Evolutionary conservation across 2,797 vertebrate species (phyloP).

Genomic region (Danio jaintianensis): DNA sequence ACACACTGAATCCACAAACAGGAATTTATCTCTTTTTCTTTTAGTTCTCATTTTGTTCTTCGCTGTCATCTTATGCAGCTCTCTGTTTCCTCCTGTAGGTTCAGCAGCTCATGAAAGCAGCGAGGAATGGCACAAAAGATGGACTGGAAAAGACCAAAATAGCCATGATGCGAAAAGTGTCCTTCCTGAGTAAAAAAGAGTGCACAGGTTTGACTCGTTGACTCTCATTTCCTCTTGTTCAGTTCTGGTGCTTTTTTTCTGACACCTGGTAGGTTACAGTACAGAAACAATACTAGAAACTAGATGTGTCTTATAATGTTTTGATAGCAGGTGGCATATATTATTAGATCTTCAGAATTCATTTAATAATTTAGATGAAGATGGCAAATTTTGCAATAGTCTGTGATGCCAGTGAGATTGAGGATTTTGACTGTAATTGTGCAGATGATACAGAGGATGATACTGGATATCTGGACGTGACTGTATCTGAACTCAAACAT

Average conservation of each 20-base stretch:
- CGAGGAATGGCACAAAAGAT: conserved; percentile 87
- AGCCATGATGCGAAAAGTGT: conserved; percentile 88
- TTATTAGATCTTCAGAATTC: background rate
- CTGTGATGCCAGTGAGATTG: background rate
- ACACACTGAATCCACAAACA: conserved; percentile 35
- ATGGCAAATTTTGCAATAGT: background rate
- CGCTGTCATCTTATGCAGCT: conserved; percentile 6
- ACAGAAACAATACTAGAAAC: conserved; percentile 12
- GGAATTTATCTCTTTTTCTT: conserved; percentile 21
- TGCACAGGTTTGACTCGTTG: conserved; percentile 74
- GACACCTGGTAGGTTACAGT: conserved; percentile 10
- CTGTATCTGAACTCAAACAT: conserved; percentile 84
- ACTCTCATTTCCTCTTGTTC: conserved; percentile 27
- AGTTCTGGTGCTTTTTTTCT: conserved; percentile 63
- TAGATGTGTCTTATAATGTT: background rate
- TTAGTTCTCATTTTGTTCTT: background rate
- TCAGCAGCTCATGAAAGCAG: conserved; percentile 91
- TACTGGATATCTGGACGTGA: conserved; percentile 74
- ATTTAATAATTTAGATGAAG: background rate
- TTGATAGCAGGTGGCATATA: background rate
- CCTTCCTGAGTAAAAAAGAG: conserved; percentile 88
- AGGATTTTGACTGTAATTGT: conserved; percentile 24
- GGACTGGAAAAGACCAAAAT: conserved; percentile 89
- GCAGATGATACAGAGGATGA: conserved; percentile 74
- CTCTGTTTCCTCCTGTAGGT: conserved; percentile 75